Conservation (phyloP, 2,888 invertebrate genomes). For the Helobdella robusta region DNA sequence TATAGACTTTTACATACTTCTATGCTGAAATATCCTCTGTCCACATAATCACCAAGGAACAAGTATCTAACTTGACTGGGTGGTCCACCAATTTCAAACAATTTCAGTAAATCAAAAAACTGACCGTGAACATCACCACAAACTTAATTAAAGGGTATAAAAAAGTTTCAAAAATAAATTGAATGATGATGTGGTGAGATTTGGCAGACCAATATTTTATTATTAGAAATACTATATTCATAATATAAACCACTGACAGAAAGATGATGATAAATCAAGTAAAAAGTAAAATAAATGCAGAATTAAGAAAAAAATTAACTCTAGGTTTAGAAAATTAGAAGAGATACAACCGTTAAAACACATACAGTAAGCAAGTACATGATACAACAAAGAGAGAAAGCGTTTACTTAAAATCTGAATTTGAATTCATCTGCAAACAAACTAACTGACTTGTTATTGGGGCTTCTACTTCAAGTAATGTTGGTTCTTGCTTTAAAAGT, state of each 20-base stretch:
- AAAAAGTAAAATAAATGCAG: neutral
- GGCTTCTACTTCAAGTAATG: constrained; percentile 24
- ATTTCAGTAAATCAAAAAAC: constrained; percentile 27
- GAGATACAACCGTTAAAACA: no score
- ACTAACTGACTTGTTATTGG: constrained; percentile 20
- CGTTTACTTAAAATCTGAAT: no score
- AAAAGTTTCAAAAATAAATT: no score
- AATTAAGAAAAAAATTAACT: neutral
- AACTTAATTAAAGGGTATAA: constrained; percentile 13
- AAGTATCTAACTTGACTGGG: constrained; percentile 20
- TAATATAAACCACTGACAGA: no score
- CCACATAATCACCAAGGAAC: constrained; percentile 27
- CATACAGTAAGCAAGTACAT: no score
- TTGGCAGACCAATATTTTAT: no score
- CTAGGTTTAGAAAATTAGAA: no score
- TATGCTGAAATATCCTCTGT: constrained; percentile 27
- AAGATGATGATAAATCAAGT: no score
- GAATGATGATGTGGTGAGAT: no score
- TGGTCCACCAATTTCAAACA: constrained; percentile 29
- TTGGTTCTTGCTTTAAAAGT: constrained; percentile 14
- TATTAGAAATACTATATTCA: no score
- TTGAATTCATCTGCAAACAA: neutral
- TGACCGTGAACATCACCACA: constrained; percentile 29
- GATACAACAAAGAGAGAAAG: no score
- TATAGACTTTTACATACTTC: constrained; percentile 11